These are phyloP conservation scores for Bryconaethiops microstoma DNA, from an alignment of 2,797 vertebrate species.

Conservation along the genomic window DNA sequence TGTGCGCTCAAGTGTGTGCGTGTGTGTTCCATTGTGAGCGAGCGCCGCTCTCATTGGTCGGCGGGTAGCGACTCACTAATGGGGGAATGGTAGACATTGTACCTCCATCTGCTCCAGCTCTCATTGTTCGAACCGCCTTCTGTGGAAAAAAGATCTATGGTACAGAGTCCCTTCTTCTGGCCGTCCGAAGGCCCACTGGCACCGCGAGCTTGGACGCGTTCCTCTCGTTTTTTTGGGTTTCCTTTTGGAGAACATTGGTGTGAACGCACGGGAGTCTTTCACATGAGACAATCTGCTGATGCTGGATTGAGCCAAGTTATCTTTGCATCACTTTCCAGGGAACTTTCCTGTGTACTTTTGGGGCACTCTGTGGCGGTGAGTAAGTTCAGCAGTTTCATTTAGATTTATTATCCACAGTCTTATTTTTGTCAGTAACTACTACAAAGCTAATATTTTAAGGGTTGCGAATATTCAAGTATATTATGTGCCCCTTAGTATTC, in stretches of 20 bases:
- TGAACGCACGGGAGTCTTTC: slow-evolving; percentile 19
- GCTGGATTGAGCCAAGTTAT: slow-evolving; percentile 29
- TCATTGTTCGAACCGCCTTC: slow-evolving; percentile 75
- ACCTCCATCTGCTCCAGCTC: slow-evolving; percentile 77
- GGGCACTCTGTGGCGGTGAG: slow-evolving; percentile 38
- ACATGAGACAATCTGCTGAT: slow-evolving; percentile 32
- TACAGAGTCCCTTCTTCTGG: slow-evolving; percentile 37
- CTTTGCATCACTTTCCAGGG: slow-evolving; percentile 33
- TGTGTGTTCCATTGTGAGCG: slow-evolving; percentile 64
- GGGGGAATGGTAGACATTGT: slow-evolving; percentile 74
- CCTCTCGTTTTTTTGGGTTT: not conserved
- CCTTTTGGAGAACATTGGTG: slow-evolving; percentile 17
- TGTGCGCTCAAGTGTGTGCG: slow-evolving; percentile 56
- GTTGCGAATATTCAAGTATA: not conserved
- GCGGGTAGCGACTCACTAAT: slow-evolving; percentile 62
- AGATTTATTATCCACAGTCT: not conserved
- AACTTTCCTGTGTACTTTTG: slow-evolving; percentile 20
- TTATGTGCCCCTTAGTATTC: not conserved
- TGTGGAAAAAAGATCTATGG: slow-evolving; percentile 44
- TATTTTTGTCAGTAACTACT: not conserved
- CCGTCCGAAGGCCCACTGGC: slow-evolving; percentile 28
- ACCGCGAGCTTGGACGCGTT: slow-evolving; percentile 34
- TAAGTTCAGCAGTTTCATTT: not conserved
- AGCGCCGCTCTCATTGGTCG: slow-evolving; percentile 66
- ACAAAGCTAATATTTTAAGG: not conserved